Evolutionary conservation across 2,888 invertebrate genomes (phyloP), one percentile per base, ranked within the genome.

Genomic region (Pycnomerus fuliginosus): DNA sequence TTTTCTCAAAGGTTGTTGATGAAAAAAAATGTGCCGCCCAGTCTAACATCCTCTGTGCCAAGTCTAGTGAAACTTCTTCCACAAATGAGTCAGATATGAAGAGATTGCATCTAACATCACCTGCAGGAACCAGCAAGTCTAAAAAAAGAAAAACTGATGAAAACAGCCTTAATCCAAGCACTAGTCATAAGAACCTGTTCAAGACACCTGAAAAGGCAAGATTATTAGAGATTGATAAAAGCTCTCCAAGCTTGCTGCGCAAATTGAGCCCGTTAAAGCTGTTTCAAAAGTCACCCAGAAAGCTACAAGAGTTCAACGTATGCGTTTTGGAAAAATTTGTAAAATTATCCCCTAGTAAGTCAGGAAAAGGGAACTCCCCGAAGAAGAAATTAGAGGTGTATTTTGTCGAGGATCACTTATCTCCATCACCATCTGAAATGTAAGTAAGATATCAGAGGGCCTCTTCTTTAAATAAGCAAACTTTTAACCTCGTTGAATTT

Each of bases 251-350:
- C 5, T 2, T 25, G 12, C 14, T 8, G 10, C 14, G 14, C 29
- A 14, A 29, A 3, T 29, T 13, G 37, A 53, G 51, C 4, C 59
- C 52, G n/a, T 61, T 54, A 42, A 68, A 68, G 52, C 50, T 70
- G 25, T 68, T 63, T 50, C 52, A 59, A n/a, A 64, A 53, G 35
- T 64, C 68, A 5, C 67, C 67, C 1, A 52, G 47, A 13, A 63
- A 65, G 12, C 35, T 64, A n/a, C 50, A 55, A 22, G 55, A 62
- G 24, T 70, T 68, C 44, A 66, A 68, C 47, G 66, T 70, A 1
- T 65, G 68, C 44, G 50, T 68, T 13, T 38, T 71, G 15, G 52
- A 64, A 27, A 64, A 65, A 48, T 70, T 68, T 54, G 53, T 70
- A 11, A 65, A 58, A 47, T 47, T 70, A 32, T 67, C 69, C 8